Conservation (phyloP, 2,888 invertebrate species). For the Pilophorus perplexus region DNA sequence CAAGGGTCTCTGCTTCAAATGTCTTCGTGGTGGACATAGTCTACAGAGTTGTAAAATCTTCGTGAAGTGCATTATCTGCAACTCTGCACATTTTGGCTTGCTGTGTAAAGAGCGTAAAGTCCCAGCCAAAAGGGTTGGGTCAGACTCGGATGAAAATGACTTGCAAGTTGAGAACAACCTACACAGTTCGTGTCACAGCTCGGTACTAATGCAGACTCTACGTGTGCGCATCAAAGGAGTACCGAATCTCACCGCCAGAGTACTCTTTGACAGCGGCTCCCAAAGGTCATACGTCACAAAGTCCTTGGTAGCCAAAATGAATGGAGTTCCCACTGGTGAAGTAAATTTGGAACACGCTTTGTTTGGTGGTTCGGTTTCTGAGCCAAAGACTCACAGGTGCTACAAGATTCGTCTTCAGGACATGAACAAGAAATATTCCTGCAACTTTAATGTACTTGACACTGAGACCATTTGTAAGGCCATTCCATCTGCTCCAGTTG, state of each 20-base stretch:
- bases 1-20: constrained; percentile 48
- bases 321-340: neutral
- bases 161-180: too few relatives aligned
- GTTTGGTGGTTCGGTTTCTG: constrained; percentile 20
- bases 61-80: constrained; percentile 12
- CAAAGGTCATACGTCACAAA: constrained; percentile 28
- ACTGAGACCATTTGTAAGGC: constrained; percentile 7
- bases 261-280: constrained; percentile 26
- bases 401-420: constrained; percentile 4
- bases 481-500: neutral
- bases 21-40: constrained; percentile 43
- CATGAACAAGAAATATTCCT: constrained; percentile 5
- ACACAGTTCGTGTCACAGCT: neutral
- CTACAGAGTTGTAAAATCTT: neutral
- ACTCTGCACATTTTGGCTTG: neutral
- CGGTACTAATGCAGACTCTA: constrained; percentile 25
- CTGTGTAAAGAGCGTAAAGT: constrained; percentile 11
- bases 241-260: constrained; percentile 12
- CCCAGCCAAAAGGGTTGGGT: too few relatives aligned
- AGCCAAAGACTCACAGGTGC: constrained; percentile 14
- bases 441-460: constrained; percentile 30
- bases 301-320: neutral
- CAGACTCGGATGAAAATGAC: too few relatives aligned
- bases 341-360: constrained; percentile 5
- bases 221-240: neutral